phyloP scores from a whole-genome alignment of 2,797 vertebrate genomes.

The Paratrypauchen microcephalus region DNA sequence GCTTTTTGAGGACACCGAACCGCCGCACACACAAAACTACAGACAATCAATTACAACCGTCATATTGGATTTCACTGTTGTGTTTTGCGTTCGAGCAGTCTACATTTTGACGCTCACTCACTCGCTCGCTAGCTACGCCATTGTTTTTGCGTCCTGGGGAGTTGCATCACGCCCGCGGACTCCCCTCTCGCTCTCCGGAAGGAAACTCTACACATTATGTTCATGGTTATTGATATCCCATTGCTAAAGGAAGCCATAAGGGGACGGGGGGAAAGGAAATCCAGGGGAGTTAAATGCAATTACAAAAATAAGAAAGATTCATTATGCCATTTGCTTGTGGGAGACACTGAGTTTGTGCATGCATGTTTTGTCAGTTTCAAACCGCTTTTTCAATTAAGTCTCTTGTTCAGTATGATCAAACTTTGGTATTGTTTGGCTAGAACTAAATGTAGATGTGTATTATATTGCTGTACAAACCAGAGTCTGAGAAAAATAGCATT shows the following conservation, averaged over 20 bases:
- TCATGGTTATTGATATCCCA: slow-evolving; percentile 68
- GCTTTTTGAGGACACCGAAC: slow-evolving; percentile 36
- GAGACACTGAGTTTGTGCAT: slow-evolving; percentile 11
- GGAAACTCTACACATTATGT: slow-evolving; percentile 69
- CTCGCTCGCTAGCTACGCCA: slow-evolving; percentile 38
- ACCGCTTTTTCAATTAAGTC: slow-evolving; percentile 3
- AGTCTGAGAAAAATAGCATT: slow-evolving; percentile 6
- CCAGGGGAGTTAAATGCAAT: slow-evolving; percentile 34
- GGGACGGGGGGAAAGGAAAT: slow-evolving; percentile 16
- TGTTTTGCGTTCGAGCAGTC: slow-evolving; percentile 53
- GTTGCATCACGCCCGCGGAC: slow-evolving; percentile 43
- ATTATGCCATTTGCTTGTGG: slow-evolving; percentile 24
- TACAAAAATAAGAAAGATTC: slow-evolving; percentile 33
- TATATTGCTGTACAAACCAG: slow-evolving; percentile 18
- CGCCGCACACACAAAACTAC: slow-evolving; percentile 44
- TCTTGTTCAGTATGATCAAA: background rate
- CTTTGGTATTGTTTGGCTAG: background rate
- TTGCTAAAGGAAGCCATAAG: slow-evolving; percentile 39
- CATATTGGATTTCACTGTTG: slow-evolving; percentile 56
- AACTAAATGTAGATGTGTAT: background rate
- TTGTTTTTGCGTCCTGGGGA: slow-evolving; percentile 17
- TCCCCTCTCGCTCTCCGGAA: slow-evolving; percentile 53
- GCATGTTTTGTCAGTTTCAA: slow-evolving; percentile 7
- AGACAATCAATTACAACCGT: slow-evolving; percentile 65
- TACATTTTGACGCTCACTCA: slow-evolving; percentile 46